phyloP scores from a whole-genome alignment of 2,888 invertebrate genomes.

The Aelia acuminata region DNA sequence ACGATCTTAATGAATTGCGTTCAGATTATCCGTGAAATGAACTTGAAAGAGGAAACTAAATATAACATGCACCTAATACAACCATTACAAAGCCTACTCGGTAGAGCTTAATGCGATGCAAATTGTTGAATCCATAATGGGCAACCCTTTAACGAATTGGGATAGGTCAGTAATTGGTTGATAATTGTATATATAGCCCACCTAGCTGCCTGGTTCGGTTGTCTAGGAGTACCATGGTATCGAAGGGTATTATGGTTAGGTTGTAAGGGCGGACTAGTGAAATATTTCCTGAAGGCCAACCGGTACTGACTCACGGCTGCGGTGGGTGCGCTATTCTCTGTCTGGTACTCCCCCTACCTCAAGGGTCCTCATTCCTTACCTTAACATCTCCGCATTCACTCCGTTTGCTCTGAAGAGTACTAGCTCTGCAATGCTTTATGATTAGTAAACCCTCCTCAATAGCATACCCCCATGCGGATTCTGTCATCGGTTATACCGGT shows the following conservation, averaged over 20 bases:
- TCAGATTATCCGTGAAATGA: not conserved
- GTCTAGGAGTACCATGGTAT: not conserved
- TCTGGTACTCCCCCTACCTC: not conserved
- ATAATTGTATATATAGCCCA: not conserved
- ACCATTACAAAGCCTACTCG: not conserved
- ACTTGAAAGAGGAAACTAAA: not conserved
- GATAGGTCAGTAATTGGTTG: not conserved
- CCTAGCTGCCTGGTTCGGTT: not conserved
- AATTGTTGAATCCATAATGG: conserved; percentile 4
- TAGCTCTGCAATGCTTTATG: no score
- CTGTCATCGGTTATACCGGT: no score
- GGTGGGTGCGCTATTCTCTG: conserved; percentile 5
- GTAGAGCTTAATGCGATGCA: not conserved
- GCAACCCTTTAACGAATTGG: not conserved
- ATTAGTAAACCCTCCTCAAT: no score
- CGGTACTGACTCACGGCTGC: conserved; percentile 1
- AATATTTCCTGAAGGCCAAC: conserved; percentile 32
- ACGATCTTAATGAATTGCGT: not conserved
- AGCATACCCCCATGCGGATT: no score
- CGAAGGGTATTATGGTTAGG: not conserved
- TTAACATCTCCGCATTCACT: not conserved
- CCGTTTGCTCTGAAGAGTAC: no score
- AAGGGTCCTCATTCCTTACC: not conserved
- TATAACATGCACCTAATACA: not conserved
- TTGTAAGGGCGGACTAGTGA: conserved; percentile 1